A percentile compares a stretch with the other conserved stretches of the same genome.
Evolutionary conservation across 1,140 invertebrate species (phyloP).

Genomic region (Heliconius himera): DNA sequence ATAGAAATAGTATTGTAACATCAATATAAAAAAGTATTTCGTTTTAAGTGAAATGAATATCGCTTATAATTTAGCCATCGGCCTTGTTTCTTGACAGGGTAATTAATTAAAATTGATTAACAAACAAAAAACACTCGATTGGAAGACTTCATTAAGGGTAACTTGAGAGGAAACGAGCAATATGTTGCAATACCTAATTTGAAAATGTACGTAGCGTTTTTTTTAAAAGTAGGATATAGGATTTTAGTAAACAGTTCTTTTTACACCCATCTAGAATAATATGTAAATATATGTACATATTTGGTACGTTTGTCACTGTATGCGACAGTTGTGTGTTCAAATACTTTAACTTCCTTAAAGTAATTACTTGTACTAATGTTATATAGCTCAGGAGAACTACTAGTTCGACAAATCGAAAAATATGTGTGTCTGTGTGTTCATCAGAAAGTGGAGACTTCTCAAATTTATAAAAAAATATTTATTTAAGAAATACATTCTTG

Average conservation of each 20-base stretch:
- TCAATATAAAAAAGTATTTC: not conserved
- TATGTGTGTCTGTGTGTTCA: too few relatives aligned
- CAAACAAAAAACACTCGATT: slow-evolving; percentile 18
- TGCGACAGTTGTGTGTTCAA: too few relatives aligned
- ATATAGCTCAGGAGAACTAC: too few relatives aligned
- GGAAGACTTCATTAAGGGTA: slow-evolving; percentile 18
- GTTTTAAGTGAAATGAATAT: slow-evolving; percentile 5
- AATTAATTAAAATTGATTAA: slow-evolving; percentile 27
- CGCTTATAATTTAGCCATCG: slow-evolving; percentile 18
- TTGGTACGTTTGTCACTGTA: not conserved
- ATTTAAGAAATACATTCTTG: too few relatives aligned
- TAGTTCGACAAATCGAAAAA: too few relatives aligned
- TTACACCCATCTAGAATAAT: too few relatives aligned
- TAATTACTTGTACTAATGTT: too few relatives aligned
- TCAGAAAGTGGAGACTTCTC: too few relatives aligned
- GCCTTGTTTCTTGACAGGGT: slow-evolving; percentile 22
- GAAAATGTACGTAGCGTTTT: not conserved
- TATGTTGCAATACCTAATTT: slow-evolving; percentile 1
- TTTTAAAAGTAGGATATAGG: too few relatives aligned
- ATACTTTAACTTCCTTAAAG: not conserved
- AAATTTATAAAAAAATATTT: too few relatives aligned
- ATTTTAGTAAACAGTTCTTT: too few relatives aligned
- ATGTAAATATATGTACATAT: not conserved
- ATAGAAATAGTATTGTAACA: not conserved
- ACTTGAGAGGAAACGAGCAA: slow-evolving; percentile 4